Evolutionary conservation across 2,888 invertebrate species (phyloP).

Genomic region (Caenorhabditis sp.): DNA sequence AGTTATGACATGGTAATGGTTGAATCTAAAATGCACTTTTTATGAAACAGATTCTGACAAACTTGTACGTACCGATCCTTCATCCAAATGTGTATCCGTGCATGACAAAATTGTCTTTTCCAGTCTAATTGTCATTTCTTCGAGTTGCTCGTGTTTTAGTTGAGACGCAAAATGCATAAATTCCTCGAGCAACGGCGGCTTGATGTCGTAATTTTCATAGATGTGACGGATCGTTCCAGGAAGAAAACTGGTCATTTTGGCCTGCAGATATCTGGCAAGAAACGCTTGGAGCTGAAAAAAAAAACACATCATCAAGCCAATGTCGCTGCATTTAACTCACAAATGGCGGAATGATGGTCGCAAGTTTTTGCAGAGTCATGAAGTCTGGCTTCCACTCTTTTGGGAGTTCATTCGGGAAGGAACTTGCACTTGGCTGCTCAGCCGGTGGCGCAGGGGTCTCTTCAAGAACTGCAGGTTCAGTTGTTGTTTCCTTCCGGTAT

Average conservation of each 20-base stretch:
- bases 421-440: too few relatives aligned
- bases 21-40: constrained; percentile 31
- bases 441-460: too few relatives aligned
- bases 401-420: constrained; percentile 5
- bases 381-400: constrained; percentile 13
- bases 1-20: constrained; percentile 1
- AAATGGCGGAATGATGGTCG: constrained; percentile 13
- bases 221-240: constrained; percentile 9
- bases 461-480: not conserved
- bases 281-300: constrained; percentile 46
- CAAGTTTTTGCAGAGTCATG: not conserved
- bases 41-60: too few relatives aligned
- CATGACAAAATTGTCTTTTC: constrained; percentile 8
- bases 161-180: constrained; percentile 17
- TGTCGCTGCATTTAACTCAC: not conserved
- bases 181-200: constrained; percentile 6
- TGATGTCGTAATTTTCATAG: constrained; percentile 11
- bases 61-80: not conserved
- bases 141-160: not conserved
- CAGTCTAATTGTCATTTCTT: not conserved
- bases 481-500: constrained; percentile 1
- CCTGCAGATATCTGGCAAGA: constrained; percentile 16
- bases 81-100: not conserved
- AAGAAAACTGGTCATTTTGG: not conserved
- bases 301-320: too few relatives aligned